Percentiles rank a stretch among this genome's conserved stretches.
Conservation (phyloP, 2,888 invertebrate genomes). For the Prenolepis imparis region DNA sequence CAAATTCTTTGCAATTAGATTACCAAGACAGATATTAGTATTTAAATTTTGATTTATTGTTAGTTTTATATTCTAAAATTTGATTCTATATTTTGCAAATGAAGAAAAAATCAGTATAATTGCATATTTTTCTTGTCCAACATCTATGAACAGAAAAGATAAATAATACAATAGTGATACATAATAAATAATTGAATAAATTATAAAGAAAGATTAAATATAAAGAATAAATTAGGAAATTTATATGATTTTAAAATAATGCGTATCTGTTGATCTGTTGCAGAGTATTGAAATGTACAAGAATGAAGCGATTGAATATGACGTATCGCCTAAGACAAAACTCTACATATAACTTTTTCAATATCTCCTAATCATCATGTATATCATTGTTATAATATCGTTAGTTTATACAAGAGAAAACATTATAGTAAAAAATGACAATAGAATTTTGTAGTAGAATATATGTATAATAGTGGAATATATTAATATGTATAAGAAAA, state of each 20-base stretch:
- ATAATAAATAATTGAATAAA: background rate
- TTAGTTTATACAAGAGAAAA: background rate
- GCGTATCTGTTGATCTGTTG: conserved; percentile 60
- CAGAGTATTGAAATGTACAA: conserved; percentile 86
- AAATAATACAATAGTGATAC: background rate
- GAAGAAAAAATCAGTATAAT: background rate
- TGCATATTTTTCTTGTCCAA: background rate
- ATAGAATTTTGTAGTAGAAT: no score
- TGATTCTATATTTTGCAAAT: background rate
- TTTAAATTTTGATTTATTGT: no score
- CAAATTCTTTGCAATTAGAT: no score
- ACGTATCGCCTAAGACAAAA: conserved; percentile 86
- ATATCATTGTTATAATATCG: background rate
- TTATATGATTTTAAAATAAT: conserved; percentile 34
- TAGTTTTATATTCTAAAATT: background rate
- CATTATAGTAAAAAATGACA: no score
- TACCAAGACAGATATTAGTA: no score
- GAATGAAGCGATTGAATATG: conserved; percentile 86
- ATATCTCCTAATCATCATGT: background rate
- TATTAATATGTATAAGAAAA: no score
- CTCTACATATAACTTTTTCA: conserved; percentile 84
- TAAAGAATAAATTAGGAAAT: background rate
- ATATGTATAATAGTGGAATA: no score
- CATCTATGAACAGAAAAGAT: background rate
- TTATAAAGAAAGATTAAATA: background rate